Base-by-base conservation (phyloP, 2,797 vertebrate genomes). In the Ceyx erithaca region DNA sequence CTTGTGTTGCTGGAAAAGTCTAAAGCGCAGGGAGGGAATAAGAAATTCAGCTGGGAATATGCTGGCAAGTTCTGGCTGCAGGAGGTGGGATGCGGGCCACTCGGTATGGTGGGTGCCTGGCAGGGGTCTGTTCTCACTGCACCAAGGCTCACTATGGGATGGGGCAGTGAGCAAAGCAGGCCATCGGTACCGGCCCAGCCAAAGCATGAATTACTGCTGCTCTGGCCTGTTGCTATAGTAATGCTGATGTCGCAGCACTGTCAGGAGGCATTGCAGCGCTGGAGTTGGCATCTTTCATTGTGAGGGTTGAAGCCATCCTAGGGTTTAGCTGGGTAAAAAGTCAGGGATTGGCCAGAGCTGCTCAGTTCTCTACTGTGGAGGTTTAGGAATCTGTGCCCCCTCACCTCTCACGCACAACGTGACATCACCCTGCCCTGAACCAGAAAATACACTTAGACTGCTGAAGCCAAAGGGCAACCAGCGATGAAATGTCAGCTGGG, bases 151-250 rank as follows among this genome's bases (percentile, higher is more conserved):
- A 12, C 10, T 1, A 1, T 33, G 43, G 55, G 55, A 31, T 2
- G 2, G 22, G 40, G 28, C 52, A 52, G 22, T 0, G 3, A 69
- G 61, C 61, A 68, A 30, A 0, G 19, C 30, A 63, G 30, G 61
- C 6, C 48, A 30, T 55, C 0, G 1, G 26, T 4, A 3, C 63
- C 49, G 2, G 1, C 5, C 43, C 4, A 4, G 40, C 52, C 1
- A 3, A 70, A 59, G 40, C 9, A 0, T 0, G 0, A 58, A 79
- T 41, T 10, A 10, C 73, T 49, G 80, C 57, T 22, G 80, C 45
- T 62, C 49, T 3, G 45, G 57, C 63, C 64, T 1, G 28, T 92
- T 92, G 85, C 85, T 66, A 92, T 80, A 54, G 90, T 58, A 17
- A 92, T 88, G 85, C 52, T 80, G 76, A 33, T 88, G 75, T 66